Evolutionary conservation across 2,888 invertebrate species (phyloP).

Genomic region (Phorcus lineatus): DNA sequence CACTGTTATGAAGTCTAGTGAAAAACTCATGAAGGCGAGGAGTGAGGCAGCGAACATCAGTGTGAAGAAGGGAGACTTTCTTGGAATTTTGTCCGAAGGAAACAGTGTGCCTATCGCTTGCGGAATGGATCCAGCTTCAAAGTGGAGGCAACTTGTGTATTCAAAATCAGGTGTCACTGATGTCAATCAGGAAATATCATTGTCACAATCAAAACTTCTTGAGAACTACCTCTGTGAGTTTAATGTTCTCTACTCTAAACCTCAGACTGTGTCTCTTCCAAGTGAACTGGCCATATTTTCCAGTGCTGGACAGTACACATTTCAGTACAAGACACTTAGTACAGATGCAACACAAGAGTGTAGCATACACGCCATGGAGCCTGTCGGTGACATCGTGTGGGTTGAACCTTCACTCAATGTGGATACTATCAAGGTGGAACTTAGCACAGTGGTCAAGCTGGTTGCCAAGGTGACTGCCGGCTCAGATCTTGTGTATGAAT

Average conservation of each 20-base stretch:
- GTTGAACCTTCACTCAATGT: constrained; percentile 45
- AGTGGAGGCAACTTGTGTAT: constrained; percentile 41
- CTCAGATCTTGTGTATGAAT: constrained; percentile 39
- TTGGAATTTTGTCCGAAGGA: constrained; percentile 50
- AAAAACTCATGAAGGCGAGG: constrained; percentile 17
- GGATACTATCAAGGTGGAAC: constrained; percentile 43
- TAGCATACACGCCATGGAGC: constrained; percentile 43
- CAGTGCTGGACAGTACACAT: constrained; percentile 42
- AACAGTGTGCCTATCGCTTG: constrained; percentile 43
- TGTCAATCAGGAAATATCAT: constrained; percentile 29
- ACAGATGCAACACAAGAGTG: constrained; percentile 33
- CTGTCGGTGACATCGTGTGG: constrained; percentile 46
- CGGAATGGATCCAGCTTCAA: constrained; percentile 32
- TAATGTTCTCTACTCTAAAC: constrained; percentile 47
- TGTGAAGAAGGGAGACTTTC: constrained; percentile 48
- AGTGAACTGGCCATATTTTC: constrained; percentile 40
- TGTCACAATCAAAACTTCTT: constrained; percentile 2
- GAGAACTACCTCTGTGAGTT: constrained; percentile 42
- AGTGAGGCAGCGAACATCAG: constrained; percentile 28
- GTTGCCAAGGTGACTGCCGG: constrained; percentile 48
- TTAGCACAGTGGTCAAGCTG: constrained; percentile 38
- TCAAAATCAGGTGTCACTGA: constrained; percentile 29
- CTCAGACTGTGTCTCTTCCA: constrained; percentile 33
- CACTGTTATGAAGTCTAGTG: neutral
- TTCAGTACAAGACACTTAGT: constrained; percentile 28